These are phyloP conservation scores for Kryptopterus vitreolus DNA, from an alignment of 2,797 vertebrate species.

Conservation along the genomic window DNA sequence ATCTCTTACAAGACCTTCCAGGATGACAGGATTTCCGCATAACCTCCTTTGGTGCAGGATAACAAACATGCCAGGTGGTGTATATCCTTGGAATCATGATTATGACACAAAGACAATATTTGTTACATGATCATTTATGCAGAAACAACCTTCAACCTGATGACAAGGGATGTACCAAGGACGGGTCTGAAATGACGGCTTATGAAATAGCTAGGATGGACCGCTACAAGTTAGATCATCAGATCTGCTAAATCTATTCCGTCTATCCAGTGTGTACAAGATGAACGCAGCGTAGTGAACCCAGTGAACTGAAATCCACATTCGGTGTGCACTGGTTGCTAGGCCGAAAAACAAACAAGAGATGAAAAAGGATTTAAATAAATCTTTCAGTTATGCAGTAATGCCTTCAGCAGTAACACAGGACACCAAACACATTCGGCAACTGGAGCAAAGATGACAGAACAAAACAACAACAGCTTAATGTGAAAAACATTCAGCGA, in stretches of 20 bases:
- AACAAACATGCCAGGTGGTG: slow-evolving; percentile 1
- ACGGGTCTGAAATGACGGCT: background rate
- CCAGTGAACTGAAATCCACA: slow-evolving; percentile 59
- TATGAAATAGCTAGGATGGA: background rate
- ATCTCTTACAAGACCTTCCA: background rate
- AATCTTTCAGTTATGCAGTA: slow-evolving; percentile 68
- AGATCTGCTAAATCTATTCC: slow-evolving; percentile 50
- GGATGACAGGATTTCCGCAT: background rate
- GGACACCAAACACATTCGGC: slow-evolving; percentile 62
- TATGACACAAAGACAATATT: background rate
- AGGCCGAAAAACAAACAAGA: slow-evolving; percentile 51
- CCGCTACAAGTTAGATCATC: slow-evolving; percentile 27
- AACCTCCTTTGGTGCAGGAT: background rate
- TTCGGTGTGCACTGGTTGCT: slow-evolving; percentile 56
- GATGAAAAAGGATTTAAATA: slow-evolving; percentile 46
- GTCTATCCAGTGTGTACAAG: slow-evolving; percentile 22
- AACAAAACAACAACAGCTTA: slow-evolving; percentile 65
- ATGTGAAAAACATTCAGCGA: slow-evolving; percentile 65
- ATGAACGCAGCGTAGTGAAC: slow-evolving; percentile 33
- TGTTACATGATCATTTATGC: background rate
- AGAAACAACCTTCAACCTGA: slow-evolving; percentile 8
- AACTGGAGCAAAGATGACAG: slow-evolving; percentile 60
- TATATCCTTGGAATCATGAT: background rate
- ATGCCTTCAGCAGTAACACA: slow-evolving; percentile 67
- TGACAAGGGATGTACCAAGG: slow-evolving; percentile 16